Base-by-base conservation (phyloP, 2,113 vertebrate genomes). In the Tympanuchus pallidicinctus region DNA sequence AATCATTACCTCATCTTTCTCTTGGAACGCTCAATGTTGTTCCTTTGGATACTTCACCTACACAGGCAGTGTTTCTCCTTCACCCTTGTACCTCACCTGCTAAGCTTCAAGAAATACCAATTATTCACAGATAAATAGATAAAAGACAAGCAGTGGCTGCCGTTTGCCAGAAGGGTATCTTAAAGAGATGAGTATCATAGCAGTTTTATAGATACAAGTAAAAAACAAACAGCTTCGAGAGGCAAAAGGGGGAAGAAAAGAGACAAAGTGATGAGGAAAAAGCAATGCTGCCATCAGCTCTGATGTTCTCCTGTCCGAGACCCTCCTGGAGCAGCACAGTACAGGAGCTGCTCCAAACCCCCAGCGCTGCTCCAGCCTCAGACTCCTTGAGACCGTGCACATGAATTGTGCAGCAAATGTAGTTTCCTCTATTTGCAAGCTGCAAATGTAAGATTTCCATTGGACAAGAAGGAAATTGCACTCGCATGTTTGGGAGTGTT, bases 281-380 rank as follows among this genome's bases (percentile, higher is more conserved):
- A 17, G 9, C 10, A 47, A 17, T 0, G 1, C 30, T 27, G 8
- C 34, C 3, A 3, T 22, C 10, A 3, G 61, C 70, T 61, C 28
- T 57, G 56, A 32, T 19, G 30, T 57, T 57, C 17, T 30, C 28
- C 30, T 57, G 56, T 30, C 60, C 60, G 17, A 15, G 13, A 17
- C 38, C 24, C 24, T 27, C 60, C 36, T 10, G 24, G 36, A 63
- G 14, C 15, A 24, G 60, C 4, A 1, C 24, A 25, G 22, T 24
- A 15, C 60, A 63, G 60, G 60, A 60, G n/a, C n/a, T 60, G 34
- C 59, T 24, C 32, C 18, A 18, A 12, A 32, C 4, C 32, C 15
- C 17, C 56, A 59, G 56, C 18, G 3, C 32, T n/a, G 56, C 30
- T 11, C 56, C 17, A 57, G 54, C 30, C 22, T 36, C 60, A 25